A percentile compares a stretch with the other conserved stretches of the same genome.
phyloP scores from a whole-genome alignment of 2,113 vertebrate genomes.

The Neolamprologus sp. region DNA sequence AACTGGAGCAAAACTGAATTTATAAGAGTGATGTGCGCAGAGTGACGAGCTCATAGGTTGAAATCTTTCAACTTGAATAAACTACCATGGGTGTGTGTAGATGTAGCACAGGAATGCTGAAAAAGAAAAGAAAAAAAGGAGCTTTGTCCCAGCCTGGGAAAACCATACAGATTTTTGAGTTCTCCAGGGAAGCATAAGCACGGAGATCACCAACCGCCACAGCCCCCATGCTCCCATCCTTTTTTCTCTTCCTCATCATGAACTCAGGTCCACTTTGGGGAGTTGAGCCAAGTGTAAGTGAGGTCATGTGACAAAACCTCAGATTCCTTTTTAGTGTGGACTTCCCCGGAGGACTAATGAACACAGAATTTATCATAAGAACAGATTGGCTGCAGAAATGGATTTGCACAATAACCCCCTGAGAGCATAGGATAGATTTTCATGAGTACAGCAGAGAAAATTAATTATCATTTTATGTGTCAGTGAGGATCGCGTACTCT shows the following conservation, averaged over 20 bases:
- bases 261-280: not conserved
- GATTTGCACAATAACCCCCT: not conserved
- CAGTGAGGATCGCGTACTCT: not conserved
- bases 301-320: not conserved
- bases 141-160: slow-evolving; percentile 36
- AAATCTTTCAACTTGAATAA: not conserved
- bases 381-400: not conserved
- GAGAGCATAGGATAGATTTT: not conserved
- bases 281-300: not conserved
- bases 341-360: not conserved
- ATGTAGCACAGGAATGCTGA: not conserved
- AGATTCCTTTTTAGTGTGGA: not conserved
- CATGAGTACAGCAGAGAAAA: not conserved
- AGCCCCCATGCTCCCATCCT: not conserved
- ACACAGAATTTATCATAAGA: not conserved
- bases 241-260: not conserved
- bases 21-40: not conserved
- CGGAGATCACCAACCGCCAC: not conserved
- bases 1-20: not conserved
- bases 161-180: not conserved
- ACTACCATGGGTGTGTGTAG: not conserved
- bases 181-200: not conserved
- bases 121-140: not conserved
- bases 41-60: not conserved
- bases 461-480: not conserved